Evolutionary conservation across 2,888 invertebrate genomes (phyloP).

Genomic region (Tricholauxania praeusta): DNA sequence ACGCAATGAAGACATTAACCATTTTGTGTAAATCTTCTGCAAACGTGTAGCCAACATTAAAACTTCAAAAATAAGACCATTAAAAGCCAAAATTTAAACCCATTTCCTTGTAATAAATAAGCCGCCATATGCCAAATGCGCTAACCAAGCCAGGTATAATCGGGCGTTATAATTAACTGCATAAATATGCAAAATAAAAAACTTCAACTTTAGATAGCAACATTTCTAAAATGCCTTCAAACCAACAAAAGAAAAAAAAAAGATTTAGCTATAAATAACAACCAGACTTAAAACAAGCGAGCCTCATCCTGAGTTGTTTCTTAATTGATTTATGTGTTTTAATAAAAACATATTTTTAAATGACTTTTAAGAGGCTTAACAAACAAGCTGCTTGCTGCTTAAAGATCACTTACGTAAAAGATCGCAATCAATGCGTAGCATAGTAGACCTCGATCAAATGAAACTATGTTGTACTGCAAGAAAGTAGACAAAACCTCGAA

Average conservation of each 20-base stretch:
- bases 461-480: neutral
- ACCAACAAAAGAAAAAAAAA: neutral
- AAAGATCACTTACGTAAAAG: conserved; percentile 15
- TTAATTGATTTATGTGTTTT: conserved; percentile 35
- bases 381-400: conserved; percentile 31
- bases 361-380: conserved; percentile 34
- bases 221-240: neutral
- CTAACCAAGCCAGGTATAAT: too few species aligned
- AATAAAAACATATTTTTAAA: conserved; percentile 34
- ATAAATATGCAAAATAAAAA: too few species aligned
- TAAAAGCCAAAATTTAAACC: too few species aligned
- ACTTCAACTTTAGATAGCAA: too few species aligned
- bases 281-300: conserved; percentile 5
- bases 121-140: too few species aligned
- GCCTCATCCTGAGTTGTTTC: conserved; percentile 16
- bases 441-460: neutral
- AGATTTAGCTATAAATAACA: conserved; percentile 10
- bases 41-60: too few species aligned
- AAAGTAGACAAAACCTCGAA: neutral
- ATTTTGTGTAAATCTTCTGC: too few species aligned
- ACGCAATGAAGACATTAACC: too few species aligned
- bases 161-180: too few species aligned
- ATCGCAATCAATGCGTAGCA: conserved; percentile 19
- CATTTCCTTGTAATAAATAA: too few species aligned
- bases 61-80: neutral